Evolutionary conservation across 2,888 invertebrate species (phyloP).

Genomic region (Cerceris rybyensis): DNA sequence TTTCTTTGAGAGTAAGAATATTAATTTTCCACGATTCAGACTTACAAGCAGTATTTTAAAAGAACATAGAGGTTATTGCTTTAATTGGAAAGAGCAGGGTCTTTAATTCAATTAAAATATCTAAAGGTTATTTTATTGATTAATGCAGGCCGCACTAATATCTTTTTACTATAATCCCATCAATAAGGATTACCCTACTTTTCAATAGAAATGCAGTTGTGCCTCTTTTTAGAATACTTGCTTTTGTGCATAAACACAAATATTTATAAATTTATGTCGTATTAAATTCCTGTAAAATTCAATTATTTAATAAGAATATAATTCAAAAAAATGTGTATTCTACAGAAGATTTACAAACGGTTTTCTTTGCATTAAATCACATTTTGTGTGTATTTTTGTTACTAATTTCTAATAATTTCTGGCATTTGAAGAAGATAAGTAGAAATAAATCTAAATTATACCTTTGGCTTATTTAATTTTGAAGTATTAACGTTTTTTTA

Average conservation of each 20-base stretch:
- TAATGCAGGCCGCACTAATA: slow-evolving; percentile 19
- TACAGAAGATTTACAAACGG: too few species aligned
- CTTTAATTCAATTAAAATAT: slow-evolving; percentile 16
- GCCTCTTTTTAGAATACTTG: neutral
- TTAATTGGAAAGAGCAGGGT: neutral
- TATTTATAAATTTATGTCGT: too few species aligned
- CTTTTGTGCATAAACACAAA: neutral
- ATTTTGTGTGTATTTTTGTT: neutral
- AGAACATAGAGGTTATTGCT: too few species aligned
- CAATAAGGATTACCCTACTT: slow-evolving; percentile 34
- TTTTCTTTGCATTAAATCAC: too few species aligned
- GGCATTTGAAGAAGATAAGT: too few species aligned
- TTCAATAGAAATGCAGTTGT: neutral
- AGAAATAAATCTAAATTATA: neutral
- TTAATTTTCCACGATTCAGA: neutral
- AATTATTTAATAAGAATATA: neutral
- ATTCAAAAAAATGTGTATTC: too few species aligned
- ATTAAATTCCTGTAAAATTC: neutral
- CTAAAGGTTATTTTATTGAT: slow-evolving; percentile 34
- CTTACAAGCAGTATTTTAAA: too few species aligned
- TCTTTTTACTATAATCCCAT: slow-evolving; percentile 27
- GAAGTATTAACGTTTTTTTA: neutral
- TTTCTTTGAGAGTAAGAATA: slow-evolving; percentile 28
- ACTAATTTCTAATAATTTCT: too few species aligned
- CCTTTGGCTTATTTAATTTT: neutral